Conservation (phyloP, 1,140 invertebrate genomes). For the Trichonephila inaurata region DNA sequence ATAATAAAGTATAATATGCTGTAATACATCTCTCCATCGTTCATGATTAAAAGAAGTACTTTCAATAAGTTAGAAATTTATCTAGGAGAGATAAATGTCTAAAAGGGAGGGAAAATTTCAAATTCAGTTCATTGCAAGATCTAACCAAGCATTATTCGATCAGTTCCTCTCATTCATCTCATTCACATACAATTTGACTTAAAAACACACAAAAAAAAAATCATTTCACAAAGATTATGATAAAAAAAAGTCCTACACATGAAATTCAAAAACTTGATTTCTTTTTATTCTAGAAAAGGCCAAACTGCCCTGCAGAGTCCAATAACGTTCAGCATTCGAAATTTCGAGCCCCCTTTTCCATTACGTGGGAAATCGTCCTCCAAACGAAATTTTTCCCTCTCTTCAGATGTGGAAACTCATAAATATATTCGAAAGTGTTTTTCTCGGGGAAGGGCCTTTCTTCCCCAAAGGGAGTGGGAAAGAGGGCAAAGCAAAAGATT, state of each 20-base stretch:
- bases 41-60: too few relatives aligned
- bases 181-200: neutral
- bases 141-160: too few relatives aligned
- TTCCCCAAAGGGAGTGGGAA: neutral
- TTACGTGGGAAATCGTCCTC: slow-evolving; percentile 7
- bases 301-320: neutral
- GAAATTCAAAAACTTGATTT: neutral
- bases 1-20: too few relatives aligned
- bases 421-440: slow-evolving; percentile 22
- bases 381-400: neutral
- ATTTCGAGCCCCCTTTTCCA: neutral
- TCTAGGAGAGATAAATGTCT: too few relatives aligned
- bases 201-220: neutral
- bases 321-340: neutral
- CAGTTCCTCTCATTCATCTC: neutral
- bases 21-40: too few relatives aligned
- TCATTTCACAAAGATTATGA: neutral
- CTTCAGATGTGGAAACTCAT: neutral
- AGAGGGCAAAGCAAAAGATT: neutral
- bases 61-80: too few relatives aligned
- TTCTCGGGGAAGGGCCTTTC: neutral
- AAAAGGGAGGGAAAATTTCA: too few relatives aligned
- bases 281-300: neutral
- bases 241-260: neutral
- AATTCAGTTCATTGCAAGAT: too few relatives aligned